Evolutionary conservation across 2,113 vertebrate genomes (phyloP).

Genomic region (Phylloscopus trochiloides): DNA sequence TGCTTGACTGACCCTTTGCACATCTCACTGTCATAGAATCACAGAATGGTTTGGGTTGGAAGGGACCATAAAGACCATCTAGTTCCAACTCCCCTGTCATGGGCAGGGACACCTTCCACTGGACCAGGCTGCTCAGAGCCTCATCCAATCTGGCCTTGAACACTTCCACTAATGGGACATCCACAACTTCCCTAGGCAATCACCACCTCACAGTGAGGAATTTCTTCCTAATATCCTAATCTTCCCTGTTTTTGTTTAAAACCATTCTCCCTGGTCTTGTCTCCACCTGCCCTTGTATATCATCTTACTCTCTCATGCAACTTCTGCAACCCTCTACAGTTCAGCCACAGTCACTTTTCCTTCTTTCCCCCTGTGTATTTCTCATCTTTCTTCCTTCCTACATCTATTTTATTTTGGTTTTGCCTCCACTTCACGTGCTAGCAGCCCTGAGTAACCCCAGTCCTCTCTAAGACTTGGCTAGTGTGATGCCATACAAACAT

Average conservation of each 20-base stretch:
- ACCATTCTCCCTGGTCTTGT: not conserved
- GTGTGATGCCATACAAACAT: not conserved
- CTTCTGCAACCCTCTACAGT: not conserved
- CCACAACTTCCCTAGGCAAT: not conserved
- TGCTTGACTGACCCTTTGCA: not conserved
- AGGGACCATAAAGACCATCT: not conserved
- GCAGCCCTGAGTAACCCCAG: not conserved
- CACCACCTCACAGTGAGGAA: not conserved
- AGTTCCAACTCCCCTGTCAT: not conserved
- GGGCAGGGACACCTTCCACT: not conserved
- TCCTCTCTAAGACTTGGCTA: not conserved
- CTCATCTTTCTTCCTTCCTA: not conserved
- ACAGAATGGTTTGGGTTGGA: not conserved
- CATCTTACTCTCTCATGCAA: not conserved
- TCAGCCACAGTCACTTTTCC: not conserved
- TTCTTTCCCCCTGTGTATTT: not conserved
- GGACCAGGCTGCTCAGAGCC: not conserved
- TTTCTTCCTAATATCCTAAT: not conserved
- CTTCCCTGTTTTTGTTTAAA: not conserved
- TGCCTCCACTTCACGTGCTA: not conserved
- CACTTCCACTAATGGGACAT: not conserved
- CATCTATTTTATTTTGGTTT: not conserved
- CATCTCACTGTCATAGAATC: not conserved
- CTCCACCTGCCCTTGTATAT: not conserved
- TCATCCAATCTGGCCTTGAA: not conserved